Base-by-base conservation (phyloP, 1,140 invertebrate species). In the Drosophila ogumai region DNA sequence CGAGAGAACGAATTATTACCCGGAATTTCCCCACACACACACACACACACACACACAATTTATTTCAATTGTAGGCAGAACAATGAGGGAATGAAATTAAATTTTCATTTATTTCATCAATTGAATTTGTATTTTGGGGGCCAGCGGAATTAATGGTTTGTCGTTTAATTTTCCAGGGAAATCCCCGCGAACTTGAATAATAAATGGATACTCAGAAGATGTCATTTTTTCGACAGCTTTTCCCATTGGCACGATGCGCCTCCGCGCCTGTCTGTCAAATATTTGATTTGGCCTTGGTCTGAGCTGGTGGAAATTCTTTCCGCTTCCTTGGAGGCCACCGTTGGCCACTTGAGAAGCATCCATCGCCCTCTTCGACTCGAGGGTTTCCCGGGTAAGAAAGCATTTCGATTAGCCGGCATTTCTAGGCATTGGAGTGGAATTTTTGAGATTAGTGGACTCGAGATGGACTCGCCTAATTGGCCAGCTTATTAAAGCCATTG, bases 401-500 rank as follows among this genome's bases (percentile, higher is more conserved):
- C 66, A 22, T 36, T 66, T 66, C 47, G 65, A 67, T 69, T 54
- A 41, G 19, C 19, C 22, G 40, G 59, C 8, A 63, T 63, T 63
- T 25, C 41, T 22, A 32, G 25, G 43, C 56, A 77, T 52, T 77
- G 52, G 47, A 76, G 75, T 69, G 74, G 75, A 77, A 77, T 77
- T 78, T 78, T 78, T 50, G 40, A 78, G 75, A 76, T 76, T 76
- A 68, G 68, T 72, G n/a, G 22, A 72, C 67, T 71, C 31, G 22
- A 72, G 63, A 72, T 72, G 66, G 68, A 72, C 52, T 59, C 49
- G 74, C 32, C 63, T 76, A 76, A 76, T 76, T 76, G 74, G 73
- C 61, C 73, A 65, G 74, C 61, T 66, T 76, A 76, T 76, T 76
- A 67, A 76, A 76, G 47, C 50, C 52, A 75, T 75, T 76, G 74